phyloP scores from a whole-genome alignment of 1,140 invertebrate species.

The Macrocentrus cingulum region DNA sequence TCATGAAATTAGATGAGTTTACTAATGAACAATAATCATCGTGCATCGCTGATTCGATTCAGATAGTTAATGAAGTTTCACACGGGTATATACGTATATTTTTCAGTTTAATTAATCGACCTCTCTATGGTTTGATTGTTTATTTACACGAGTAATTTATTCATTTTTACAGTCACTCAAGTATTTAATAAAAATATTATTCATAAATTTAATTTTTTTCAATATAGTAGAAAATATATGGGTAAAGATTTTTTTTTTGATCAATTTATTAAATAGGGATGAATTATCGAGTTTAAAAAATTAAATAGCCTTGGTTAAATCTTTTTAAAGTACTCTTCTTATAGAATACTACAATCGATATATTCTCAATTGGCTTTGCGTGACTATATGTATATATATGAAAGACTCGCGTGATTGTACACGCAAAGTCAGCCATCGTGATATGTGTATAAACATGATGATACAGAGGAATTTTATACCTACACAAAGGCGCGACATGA shows the following conservation, averaged over 20 bases:
- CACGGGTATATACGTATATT: background rate
- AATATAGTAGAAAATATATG: no score
- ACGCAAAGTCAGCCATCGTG: constrained; percentile 8
- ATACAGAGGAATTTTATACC: background rate
- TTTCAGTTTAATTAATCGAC: background rate
- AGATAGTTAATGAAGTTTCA: constrained; percentile 16
- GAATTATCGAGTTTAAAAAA: background rate
- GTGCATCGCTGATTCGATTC: constrained; percentile 17
- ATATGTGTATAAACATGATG: background rate
- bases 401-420: constrained; percentile 19
- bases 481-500: constrained; percentile 8
- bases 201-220: background rate
- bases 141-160: background rate
- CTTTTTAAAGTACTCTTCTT: background rate
- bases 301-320: no score
- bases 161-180: no score
- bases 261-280: background rate
- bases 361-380: constrained; percentile 19
- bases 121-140: background rate
- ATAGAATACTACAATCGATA: constrained; percentile 17
- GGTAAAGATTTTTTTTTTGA: no score
- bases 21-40: constrained; percentile 21
- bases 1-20: constrained; percentile 20
- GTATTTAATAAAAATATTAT: background rate
- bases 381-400: constrained; percentile 11